Percentiles rank a stretch among this genome's conserved stretches.
Conservation (phyloP, 2,797 vertebrate species). For the Acanthurus leucopareius region DNA sequence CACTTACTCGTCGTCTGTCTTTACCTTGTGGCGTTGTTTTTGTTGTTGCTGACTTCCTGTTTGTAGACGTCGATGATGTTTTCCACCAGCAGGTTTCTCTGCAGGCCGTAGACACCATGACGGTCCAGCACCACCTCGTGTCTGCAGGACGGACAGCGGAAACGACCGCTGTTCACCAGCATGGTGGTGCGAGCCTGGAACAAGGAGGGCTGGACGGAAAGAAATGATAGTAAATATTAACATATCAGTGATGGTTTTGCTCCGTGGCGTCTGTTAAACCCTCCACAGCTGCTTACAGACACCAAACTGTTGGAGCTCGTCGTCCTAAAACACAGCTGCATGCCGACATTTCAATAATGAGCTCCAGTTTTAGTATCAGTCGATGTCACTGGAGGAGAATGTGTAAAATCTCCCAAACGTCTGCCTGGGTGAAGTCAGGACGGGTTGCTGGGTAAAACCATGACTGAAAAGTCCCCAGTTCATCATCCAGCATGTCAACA, state of each 20-base stretch:
- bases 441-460: not conserved
- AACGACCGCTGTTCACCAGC: slow-evolving; percentile 85
- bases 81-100: slow-evolving; percentile 88
- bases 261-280: not conserved
- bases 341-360: slow-evolving; percentile 40
- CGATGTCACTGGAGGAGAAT: slow-evolving; percentile 8
- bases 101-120: slow-evolving; percentile 88
- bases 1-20: not conserved
- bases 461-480: not conserved
- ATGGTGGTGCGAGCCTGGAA: slow-evolving; percentile 85
- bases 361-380: slow-evolving; percentile 1
- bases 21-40: slow-evolving; percentile 56
- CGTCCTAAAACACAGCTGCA: slow-evolving; percentile 29
- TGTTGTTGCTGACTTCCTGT: slow-evolving; percentile 76
- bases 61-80: slow-evolving; percentile 90
- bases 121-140: slow-evolving; percentile 88
- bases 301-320: slow-evolving; percentile 14
- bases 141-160: slow-evolving; percentile 87
- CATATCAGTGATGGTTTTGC: not conserved
- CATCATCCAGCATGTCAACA: not conserved
- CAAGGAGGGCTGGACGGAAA: slow-evolving; percentile 75
- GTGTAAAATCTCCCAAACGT: slow-evolving; percentile 14
- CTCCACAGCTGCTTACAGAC: slow-evolving; percentile 1
- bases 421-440: slow-evolving; percentile 39
- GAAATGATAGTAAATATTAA: not conserved